Evolutionary conservation across 1,140 invertebrate species (phyloP).

Genomic region (Zaprionus nigranus): DNA sequence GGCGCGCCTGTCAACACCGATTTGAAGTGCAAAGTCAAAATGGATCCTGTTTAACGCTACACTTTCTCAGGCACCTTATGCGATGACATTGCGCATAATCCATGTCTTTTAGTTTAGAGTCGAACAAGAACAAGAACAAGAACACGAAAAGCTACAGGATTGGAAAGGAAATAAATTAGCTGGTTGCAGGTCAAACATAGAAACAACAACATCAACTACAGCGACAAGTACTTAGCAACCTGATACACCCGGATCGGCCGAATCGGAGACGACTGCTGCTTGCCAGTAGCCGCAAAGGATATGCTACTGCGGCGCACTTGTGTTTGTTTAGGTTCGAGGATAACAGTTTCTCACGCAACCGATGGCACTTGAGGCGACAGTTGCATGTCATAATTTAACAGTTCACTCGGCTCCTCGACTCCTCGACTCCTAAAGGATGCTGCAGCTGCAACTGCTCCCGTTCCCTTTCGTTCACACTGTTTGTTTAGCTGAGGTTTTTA

Average conservation of each 20-base stretch:
- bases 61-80: constrained; percentile 22
- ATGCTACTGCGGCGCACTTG: constrained; percentile 65
- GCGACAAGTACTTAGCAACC: constrained; percentile 62
- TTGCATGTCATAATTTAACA: constrained; percentile 80
- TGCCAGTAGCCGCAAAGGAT: constrained; percentile 36
- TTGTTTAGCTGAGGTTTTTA: constrained; percentile 69
- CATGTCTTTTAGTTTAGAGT: constrained; percentile 57
- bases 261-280: constrained; percentile 3
- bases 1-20: constrained; percentile 73
- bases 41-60: constrained; percentile 36
- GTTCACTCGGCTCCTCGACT: constrained; percentile 29
- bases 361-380: constrained; percentile 71
- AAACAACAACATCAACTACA: constrained; percentile 22
- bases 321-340: constrained; percentile 76
- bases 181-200: constrained; percentile 16
- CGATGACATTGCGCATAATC: background rate
- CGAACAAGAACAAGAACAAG: background rate
- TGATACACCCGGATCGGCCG: constrained; percentile 36
- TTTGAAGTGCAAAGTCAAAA: constrained; percentile 59
- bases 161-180: constrained; percentile 76
- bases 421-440: constrained; percentile 50
- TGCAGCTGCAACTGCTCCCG: constrained; percentile 41
- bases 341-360: constrained; percentile 75
- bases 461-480: constrained; percentile 28
- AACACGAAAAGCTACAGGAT: constrained; percentile 37